Base-by-base conservation (phyloP, 2,888 invertebrate species). In the Lochmaea capreae region DNA sequence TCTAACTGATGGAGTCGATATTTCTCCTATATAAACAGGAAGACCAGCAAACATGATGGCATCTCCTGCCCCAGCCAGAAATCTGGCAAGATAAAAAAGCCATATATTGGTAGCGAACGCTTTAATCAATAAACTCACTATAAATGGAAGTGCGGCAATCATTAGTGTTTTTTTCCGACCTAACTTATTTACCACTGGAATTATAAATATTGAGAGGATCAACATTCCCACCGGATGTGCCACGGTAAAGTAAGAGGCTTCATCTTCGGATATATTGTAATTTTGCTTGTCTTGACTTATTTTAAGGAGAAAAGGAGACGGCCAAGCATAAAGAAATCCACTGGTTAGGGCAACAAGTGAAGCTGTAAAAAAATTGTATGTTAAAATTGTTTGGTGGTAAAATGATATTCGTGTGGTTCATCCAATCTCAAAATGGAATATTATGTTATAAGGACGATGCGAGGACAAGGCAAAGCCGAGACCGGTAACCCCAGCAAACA, bases 251-350 rank as follows among this genome's bases (percentile, higher is more conserved):
- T 85, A 84, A 0, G 85, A 85, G 1, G 84, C 84, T 79, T 85
- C 78, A 42, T 83, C 83, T 71, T 83, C 80, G 0, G 83, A 82
- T 26, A 86, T 80, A 46, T 84, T 79, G 54, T 81, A 79, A 5
- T 80, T 80, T n/a, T 79, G 78, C 62, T 83, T 79, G 61, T 82
- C 81, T 49, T 80, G 76, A 26, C 82, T 78, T 8, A 86, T 78
- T 72, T 80, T 81, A 46, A 84, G 83, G n/a, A 85, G 81, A 12
- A 85, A 83, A 26, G 85, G 85, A 42, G 85, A 85, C 46, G 85
- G 79, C 86, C 86, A 86, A n/a, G 78, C 71, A 39, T 78, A 76
- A 1, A 76, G 62, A 11, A 81, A 68, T 9, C 84, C 83, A 42
- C 79, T 78, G 22, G 73, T 77, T 16, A 82, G 71, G 1, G 79